These are phyloP conservation scores for Eretmocerus hayati DNA, from an alignment of 2,888 invertebrate species.

Conservation along the genomic window DNA sequence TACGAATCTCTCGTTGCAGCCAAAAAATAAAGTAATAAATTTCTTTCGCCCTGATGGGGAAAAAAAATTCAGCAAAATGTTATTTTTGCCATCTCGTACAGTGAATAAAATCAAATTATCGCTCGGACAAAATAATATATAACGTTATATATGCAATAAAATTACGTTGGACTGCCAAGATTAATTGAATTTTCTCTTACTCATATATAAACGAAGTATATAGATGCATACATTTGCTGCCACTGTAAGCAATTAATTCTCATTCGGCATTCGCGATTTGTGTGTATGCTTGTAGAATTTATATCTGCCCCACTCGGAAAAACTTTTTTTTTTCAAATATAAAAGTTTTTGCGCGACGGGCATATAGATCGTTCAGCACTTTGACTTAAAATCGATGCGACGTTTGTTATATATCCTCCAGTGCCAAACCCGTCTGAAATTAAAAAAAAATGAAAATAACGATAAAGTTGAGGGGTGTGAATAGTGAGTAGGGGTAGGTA, in stretches of 20 bases:
- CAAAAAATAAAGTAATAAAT: slow-evolving; percentile 5
- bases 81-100: slow-evolving; percentile 17
- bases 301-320: background rate
- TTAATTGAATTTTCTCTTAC: slow-evolving; percentile 17
- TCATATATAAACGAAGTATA: slow-evolving; percentile 8
- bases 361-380: background rate
- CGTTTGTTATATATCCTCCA: slow-evolving; percentile 14
- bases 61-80: background rate
- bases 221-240: too few species aligned
- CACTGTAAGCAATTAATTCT: slow-evolving; percentile 18
- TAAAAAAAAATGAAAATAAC: slow-evolving; percentile 4
- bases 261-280: slow-evolving; percentile 8
- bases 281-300: too few species aligned
- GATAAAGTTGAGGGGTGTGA: background rate
- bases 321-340: background rate
- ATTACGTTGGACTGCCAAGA: slow-evolving; percentile 13
- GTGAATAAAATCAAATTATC: slow-evolving; percentile 19
- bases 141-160: slow-evolving; percentile 3
- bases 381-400: slow-evolving; percentile 19
- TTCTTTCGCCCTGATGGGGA: background rate
- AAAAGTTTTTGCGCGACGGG: background rate
- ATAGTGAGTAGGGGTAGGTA: slow-evolving; percentile 11
- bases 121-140: slow-evolving; percentile 11
- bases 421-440: slow-evolving; percentile 5
- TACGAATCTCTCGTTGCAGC: background rate